phyloP scores from a whole-genome alignment of 2,113 vertebrate species.

The Noturus placidus region DNA sequence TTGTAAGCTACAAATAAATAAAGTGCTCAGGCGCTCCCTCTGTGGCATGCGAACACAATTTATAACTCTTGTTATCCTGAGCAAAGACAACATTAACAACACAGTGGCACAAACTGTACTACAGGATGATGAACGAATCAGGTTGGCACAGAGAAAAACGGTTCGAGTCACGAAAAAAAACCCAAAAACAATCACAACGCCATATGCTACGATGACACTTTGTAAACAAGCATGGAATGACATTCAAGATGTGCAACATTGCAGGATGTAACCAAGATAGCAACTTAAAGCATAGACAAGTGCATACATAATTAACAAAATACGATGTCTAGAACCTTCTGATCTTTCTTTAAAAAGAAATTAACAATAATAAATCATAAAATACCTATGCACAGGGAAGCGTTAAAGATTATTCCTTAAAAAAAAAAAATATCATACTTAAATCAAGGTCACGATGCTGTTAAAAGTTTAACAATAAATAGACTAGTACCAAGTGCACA shows the following conservation, averaged over 20 bases:
- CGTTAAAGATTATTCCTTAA: slow-evolving; percentile 6
- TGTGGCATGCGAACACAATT: slow-evolving; percentile 29
- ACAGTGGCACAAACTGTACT: slow-evolving; percentile 31
- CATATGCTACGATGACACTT: slow-evolving; percentile 9
- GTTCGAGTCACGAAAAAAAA: background rate
- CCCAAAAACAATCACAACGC: background rate
- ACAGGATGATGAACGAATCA: background rate
- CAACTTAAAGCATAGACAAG: slow-evolving; percentile 39
- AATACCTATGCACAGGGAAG: background rate
- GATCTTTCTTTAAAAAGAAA: slow-evolving; percentile 6
- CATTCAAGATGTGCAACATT: slow-evolving; percentile 42
- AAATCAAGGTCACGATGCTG: background rate
- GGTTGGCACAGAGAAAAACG: slow-evolving; percentile 39
- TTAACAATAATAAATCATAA: background rate
- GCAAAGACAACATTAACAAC: slow-evolving; percentile 25
- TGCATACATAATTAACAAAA: slow-evolving; percentile 25
- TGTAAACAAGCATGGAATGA: slow-evolving; percentile 41
- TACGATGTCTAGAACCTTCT: background rate
- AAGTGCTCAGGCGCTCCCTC: slow-evolving; percentile 36
- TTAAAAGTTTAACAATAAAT: slow-evolving; percentile 41
- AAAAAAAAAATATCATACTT: background rate
- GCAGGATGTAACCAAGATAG: slow-evolving; percentile 27
- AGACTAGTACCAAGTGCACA: slow-evolving; percentile 32
- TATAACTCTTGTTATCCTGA: slow-evolving; percentile 26
- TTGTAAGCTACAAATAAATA: slow-evolving; percentile 33